Evolutionary conservation across 1,140 invertebrate genomes (phyloP), one percentile per base, ranked within the genome.

Genomic region (Pogonomyrmex californicus): DNA sequence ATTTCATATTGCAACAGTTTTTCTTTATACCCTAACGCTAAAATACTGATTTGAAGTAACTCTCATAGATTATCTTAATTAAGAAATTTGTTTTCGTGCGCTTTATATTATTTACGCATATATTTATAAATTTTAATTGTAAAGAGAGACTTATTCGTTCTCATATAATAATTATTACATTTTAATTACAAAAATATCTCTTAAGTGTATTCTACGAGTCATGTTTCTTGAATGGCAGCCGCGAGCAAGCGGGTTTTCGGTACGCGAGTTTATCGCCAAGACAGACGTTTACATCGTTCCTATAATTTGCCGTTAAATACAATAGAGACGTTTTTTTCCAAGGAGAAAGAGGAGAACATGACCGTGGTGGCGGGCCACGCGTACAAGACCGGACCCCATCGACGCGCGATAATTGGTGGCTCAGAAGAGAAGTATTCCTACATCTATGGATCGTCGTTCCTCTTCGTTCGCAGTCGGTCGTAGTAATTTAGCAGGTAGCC

Each of bases 401-500:
- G 89, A 90, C 81, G 90, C 86, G 89, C 89, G 90, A 90, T 91
- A 91, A 91, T 91, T 91, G 89, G 83, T 83, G 73, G 56, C 87
- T 85, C 62, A 54, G 77, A 71, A 77, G 82, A 75, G 90, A 81
- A 81, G 70, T 88, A 73, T 86, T 91, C 70, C 58, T 79, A 62
- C 70, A 65, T 75, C 51, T 68, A 56, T 56, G n/a, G 78, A 79
- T 81, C 87, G 81, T 87, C 73, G 78, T 63, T 75, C 51, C 47
- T 86, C 73, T 82, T 77, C 65, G 86, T 54, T 82, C n/a, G 78
- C 86, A 77, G 77, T 83, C 77, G 85, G 83, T 90, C 73, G 78
- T 91, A 93, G 92, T 88, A 93, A 93, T 93, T 93, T 93, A 89
- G 82, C 91, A 91, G 88, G 91, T 93, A 92, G 92, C 76, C 76